phyloP scores from a whole-genome alignment of 2,888 invertebrate genomes.

The Trypoxylon attenuatum region DNA sequence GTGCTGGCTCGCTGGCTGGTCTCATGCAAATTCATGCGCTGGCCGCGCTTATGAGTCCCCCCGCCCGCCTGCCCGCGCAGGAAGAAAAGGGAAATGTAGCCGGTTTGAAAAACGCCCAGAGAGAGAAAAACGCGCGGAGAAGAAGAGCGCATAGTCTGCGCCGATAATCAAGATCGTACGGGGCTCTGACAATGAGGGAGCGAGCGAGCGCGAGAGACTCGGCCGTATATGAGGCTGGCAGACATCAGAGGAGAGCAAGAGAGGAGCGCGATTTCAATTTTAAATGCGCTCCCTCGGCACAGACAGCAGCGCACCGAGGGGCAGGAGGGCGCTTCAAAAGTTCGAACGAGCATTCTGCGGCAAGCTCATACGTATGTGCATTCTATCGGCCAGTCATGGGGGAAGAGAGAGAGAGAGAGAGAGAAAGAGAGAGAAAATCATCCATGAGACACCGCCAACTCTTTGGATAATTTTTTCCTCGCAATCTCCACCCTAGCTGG shows the following conservation, averaged over 20 bases:
- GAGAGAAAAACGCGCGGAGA: constrained; percentile 17
- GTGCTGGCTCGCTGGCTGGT: too few relatives aligned
- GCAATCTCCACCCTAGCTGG: background rate
- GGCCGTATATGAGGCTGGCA: constrained; percentile 18
- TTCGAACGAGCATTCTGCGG: constrained; percentile 48
- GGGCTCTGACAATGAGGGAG: constrained; percentile 4
- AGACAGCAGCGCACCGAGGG: constrained; percentile 21
- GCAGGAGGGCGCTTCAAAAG: constrained; percentile 35
- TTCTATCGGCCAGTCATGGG: constrained; percentile 31
- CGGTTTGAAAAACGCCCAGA: background rate
- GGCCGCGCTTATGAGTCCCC: constrained; percentile 28
- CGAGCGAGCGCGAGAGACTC: constrained; percentile 1
- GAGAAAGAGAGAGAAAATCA: too few relatives aligned
- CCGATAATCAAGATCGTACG: constrained; percentile 59
- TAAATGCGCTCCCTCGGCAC: constrained; percentile 56
- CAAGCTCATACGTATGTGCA: constrained; percentile 54
- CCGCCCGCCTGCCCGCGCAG: background rate
- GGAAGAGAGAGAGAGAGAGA: too few relatives aligned
- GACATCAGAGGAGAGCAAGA: constrained; percentile 9
- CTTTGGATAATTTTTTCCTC: background rate
- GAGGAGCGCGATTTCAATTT: constrained; percentile 58
- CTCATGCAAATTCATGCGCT: constrained; percentile 57
- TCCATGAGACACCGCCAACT: background rate
- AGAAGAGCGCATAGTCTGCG: constrained; percentile 28
- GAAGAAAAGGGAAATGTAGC: background rate